A percentile compares a stretch with the other conserved stretches of the same genome.
Conservation (phyloP, 2,888 invertebrate genomes). For the Epinotia bilunana region DNA sequence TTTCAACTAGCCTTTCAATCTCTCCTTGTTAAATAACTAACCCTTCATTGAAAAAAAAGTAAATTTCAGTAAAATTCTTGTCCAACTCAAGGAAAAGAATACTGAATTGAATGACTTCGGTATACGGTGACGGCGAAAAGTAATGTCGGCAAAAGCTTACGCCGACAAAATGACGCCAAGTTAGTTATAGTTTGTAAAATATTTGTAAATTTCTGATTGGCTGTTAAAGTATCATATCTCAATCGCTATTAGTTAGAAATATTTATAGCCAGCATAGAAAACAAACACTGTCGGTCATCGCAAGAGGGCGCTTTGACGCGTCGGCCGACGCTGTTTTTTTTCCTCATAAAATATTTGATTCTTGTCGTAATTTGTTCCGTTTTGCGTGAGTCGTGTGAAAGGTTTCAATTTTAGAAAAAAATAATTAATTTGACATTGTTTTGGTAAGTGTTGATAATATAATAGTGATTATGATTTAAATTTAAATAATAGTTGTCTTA, state of each 20-base stretch:
- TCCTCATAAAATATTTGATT: slow-evolving; percentile 72
- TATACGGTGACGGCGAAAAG: slow-evolving; percentile 58
- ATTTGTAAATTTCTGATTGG: slow-evolving; percentile 51
- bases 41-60: background rate
- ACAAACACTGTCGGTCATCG: slow-evolving; percentile 68
- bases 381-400: slow-evolving; percentile 69
- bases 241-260: slow-evolving; percentile 32
- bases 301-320: slow-evolving; percentile 64
- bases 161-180: slow-evolving; percentile 59
- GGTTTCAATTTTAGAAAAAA: slow-evolving; percentile 67
- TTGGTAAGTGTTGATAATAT: slow-evolving; percentile 72
- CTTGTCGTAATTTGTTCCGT: slow-evolving; percentile 74
- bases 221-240: background rate
- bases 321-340: slow-evolving; percentile 75
- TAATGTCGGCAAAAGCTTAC: slow-evolving; percentile 64
- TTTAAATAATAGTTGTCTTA: slow-evolving; percentile 22
- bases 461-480: slow-evolving; percentile 42
- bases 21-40: background rate
- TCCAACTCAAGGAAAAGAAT: background rate
- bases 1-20: background rate
- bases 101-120: slow-evolving; percentile 47
- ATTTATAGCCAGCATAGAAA: slow-evolving; percentile 53
- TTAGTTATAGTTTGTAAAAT: slow-evolving; percentile 61
- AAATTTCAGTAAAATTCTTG: background rate
- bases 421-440: slow-evolving; percentile 67